Base-by-base conservation (phyloP, 1,140 invertebrate genomes). In the Bombus balteatus region DNA sequence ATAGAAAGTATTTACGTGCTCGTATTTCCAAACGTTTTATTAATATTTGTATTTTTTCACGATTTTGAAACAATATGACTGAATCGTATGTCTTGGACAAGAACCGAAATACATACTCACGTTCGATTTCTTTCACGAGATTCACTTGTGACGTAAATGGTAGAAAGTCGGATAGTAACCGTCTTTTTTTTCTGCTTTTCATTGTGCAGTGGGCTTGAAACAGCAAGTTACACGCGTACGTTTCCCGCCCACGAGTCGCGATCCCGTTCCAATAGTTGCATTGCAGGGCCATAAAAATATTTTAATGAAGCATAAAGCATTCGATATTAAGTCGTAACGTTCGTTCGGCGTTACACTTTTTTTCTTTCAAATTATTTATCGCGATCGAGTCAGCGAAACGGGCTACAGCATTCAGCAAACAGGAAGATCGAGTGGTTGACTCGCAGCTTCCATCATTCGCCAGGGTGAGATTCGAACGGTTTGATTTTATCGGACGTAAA, bases 271-370 rank as follows among this genome's bases (percentile, higher is more conserved):
- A 47, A n/a, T 34, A 65, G 72, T 41, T 18, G 39, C 32, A 25
- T 65, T 66, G 59, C 37, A 39, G 57, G 22, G 22, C 18, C 15
- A 65, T 82, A 82, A 82, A 53, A 74, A 75, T 82, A 66, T 75
- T 66, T 47, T 39, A 83, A 76, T 39, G 73, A 83, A 76, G 76
- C 22, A 59, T 83, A 76, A 83, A 82, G 57, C 22, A 43, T 66
- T 79, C 32, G 57, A 22, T 41, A 41, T 73, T 70, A 70, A 75
- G 43, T 75, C 41, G 43, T 53, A 53, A 81, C 47, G n/a, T 81
- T 59, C 13, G 68, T 15, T 37, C 34, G 78, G 18, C 25, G 43
- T 37, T n/a, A 47, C 22, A 34, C 57, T n/a, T 57, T 57, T 77
- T 22, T 59, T 8, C 9, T 5, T n/a, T 5, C 10, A 25, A 70